Evolutionary conservation across 2,888 invertebrate genomes (phyloP).

Genomic region (Lomographa bimaculata): DNA sequence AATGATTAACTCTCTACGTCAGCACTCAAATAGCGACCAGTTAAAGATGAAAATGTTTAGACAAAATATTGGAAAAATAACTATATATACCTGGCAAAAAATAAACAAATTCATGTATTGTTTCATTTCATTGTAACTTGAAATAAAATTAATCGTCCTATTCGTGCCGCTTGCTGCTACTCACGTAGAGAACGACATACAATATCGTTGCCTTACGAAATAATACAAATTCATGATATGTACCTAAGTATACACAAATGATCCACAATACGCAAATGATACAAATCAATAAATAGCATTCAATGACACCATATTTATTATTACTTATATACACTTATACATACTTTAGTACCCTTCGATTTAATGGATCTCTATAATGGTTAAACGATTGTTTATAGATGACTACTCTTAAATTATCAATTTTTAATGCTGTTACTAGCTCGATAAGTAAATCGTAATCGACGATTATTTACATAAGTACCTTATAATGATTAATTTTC

Average conservation of each 20-base stretch:
- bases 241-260: constrained; percentile 80
- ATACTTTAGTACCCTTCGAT: constrained; percentile 81
- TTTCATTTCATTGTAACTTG: not conserved
- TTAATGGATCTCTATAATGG: constrained; percentile 72
- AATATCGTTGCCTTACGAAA: constrained; percentile 60
- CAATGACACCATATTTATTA: constrained; percentile 67
- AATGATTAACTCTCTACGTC: constrained; percentile 27
- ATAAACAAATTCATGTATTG: constrained; percentile 1
- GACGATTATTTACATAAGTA: constrained; percentile 78
- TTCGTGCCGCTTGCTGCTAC: constrained; percentile 33
- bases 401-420: constrained; percentile 65
- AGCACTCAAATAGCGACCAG: constrained; percentile 21
- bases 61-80: not conserved
- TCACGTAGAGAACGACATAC: constrained; percentile 41
- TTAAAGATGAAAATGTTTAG: constrained; percentile 1
- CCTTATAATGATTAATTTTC: constrained; percentile 52
- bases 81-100: constrained; percentile 9
- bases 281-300: constrained; percentile 78
- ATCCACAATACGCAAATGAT: constrained; percentile 74
- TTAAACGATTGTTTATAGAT: constrained; percentile 71
- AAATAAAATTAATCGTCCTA: constrained; percentile 7
- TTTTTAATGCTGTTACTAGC: constrained; percentile 58
- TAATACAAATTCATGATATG: constrained; percentile 78
- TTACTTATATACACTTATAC: constrained; percentile 75
- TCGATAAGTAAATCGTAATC: constrained; percentile 64